Conservation (phyloP, 2,797 vertebrate genomes). For the Oceanodroma leucorhoa region DNA sequence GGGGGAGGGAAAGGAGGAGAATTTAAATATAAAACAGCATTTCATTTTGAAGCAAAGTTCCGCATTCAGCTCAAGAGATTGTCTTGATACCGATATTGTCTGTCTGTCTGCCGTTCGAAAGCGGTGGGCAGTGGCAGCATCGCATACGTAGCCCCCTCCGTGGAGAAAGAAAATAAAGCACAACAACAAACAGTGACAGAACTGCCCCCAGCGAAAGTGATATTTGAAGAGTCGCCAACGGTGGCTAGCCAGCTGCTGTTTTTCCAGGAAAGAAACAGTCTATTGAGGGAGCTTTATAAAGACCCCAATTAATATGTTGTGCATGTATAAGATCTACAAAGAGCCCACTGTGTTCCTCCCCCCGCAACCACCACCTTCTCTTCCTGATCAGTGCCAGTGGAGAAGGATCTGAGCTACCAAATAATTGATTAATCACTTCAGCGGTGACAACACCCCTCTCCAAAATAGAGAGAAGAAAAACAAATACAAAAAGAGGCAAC, state of each 20-base stretch:
- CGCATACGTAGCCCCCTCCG: neutral
- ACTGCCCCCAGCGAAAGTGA: constrained; percentile 66
- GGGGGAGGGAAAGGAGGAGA: constrained; percentile 65
- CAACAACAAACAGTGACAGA: constrained; percentile 42
- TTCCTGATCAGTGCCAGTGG: constrained; percentile 54
- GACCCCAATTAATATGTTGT: constrained; percentile 76
- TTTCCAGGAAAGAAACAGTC: constrained; percentile 70
- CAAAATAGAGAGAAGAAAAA: constrained; percentile 70
- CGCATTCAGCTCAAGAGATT: constrained; percentile 16
- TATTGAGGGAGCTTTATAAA: constrained; percentile 76
- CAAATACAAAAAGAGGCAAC: constrained; percentile 70
- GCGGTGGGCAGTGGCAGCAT: neutral
- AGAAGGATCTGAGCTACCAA: constrained; percentile 70
- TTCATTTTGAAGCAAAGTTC: constrained; percentile 70
- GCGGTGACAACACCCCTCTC: constrained; percentile 66
- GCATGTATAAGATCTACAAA: constrained; percentile 76
- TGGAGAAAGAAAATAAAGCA: constrained; percentile 50
- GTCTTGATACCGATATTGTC: constrained; percentile 30
- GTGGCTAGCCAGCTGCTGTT: constrained; percentile 75
- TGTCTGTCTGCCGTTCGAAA: neutral
- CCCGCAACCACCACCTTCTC: constrained; percentile 51
- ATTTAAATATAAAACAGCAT: constrained; percentile 72
- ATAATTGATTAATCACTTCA: constrained; percentile 76
- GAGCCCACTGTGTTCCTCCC: constrained; percentile 76
- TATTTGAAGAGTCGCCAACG: constrained; percentile 74